Evolutionary conservation across 2,888 invertebrate genomes (phyloP), one percentile per base, ranked within the genome.

Genomic region (Ochropleura plecta): DNA sequence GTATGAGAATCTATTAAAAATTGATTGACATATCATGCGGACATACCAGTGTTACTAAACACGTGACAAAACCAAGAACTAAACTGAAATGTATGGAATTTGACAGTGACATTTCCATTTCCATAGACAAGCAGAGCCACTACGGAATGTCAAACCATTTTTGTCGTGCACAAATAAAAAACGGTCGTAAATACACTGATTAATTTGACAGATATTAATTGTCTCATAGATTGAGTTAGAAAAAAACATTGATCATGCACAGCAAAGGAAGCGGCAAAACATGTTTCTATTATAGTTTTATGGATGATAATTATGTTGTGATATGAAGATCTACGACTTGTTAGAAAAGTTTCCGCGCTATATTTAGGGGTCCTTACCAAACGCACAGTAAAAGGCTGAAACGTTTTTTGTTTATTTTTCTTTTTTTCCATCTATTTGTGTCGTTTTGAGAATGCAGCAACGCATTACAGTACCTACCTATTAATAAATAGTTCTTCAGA

Each of bases 181-280:
- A 51, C n/a, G 18, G 18, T 80, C 44, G 68, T 82, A 69, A 66
- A 76, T 72, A 75, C 30, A 44, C 20, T 73, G 85, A 85, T 80
- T 76, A 75, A 79, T 80, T 82, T 87, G 86, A 79, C 76, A 80
- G 78, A 77, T 82, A 78, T 82, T 81, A 73, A 84, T 81, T 82
- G 70, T 77, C 73, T 65, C 49, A n/a, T 44, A 73, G 55, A 87
- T 67, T 73, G 53, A 71, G 30, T 69, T 55, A 20, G 42, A 51
- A 69, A 81, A 70, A 64, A 0, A 30, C n/a, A 81, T 72, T 64
- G 66, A 67, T 70, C 49, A 16, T 55, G 55, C 49, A 71, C 42
- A 70, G 62, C 40, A 67, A 57, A 84, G 60, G 72, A 70, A 82
- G 67, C 64, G 60, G 48, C 59, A n/a, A 53, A 68, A 76, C 70